Percentiles rank a stretch among this genome's conserved stretches.
Evolutionary conservation across 2,888 invertebrate species (phyloP).

Genomic region (Acanthosepion lycidas): DNA sequence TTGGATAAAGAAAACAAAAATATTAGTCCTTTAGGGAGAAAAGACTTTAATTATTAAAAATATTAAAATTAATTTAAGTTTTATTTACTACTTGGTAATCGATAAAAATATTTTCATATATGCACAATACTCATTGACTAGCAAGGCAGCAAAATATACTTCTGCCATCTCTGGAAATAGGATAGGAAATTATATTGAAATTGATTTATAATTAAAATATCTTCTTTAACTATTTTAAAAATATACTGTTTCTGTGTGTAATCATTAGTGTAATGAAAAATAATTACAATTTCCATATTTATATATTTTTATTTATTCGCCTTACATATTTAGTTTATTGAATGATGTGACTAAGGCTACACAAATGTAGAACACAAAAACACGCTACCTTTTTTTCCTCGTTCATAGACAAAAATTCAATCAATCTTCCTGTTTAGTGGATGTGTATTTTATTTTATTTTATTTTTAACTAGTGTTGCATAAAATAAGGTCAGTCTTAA

Average conservation of each 20-base stretch:
- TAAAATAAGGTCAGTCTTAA: too few species aligned
- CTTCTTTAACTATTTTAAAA: background rate
- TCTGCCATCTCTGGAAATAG: background rate
- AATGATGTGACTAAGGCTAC: slow-evolving; percentile 33
- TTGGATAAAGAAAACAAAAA: too few species aligned
- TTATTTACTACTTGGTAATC: too few species aligned
- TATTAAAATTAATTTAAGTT: too few species aligned
- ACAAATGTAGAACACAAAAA: background rate
- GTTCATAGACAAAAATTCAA: background rate
- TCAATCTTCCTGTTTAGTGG: background rate
- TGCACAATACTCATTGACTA: too few species aligned
- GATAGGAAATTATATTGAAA: background rate
- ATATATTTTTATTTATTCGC: background rate
- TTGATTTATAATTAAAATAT: background rate
- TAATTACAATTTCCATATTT: background rate
- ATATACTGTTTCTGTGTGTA: too few species aligned
- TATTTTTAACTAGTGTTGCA: too few species aligned
- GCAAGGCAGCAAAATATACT: too few species aligned
- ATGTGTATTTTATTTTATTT: background rate
- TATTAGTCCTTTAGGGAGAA: too few species aligned
- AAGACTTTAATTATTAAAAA: too few species aligned
- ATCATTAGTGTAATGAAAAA: too few species aligned
- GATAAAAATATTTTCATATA: too few species aligned
- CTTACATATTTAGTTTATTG: background rate
- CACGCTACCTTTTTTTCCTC: background rate